These are phyloP conservation scores for Champsocephalus gunnari DNA, from an alignment of 2,797 vertebrate species.

Conservation along the genomic window DNA sequence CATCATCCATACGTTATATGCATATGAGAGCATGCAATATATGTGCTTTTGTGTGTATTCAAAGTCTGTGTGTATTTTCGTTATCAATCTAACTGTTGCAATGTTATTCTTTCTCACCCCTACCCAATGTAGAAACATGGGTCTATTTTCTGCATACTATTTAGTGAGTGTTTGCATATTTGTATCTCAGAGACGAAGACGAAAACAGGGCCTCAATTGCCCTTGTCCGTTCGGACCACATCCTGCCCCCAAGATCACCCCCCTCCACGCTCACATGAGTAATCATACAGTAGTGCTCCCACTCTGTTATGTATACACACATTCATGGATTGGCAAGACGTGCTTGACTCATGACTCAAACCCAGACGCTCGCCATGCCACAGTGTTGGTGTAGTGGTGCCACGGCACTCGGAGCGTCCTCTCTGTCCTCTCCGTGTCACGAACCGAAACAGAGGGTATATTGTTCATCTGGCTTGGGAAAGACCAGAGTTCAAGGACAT, in stretches of 20 bases:
- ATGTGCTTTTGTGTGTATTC: neutral
- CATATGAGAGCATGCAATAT: neutral
- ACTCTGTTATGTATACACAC: constrained; percentile 76
- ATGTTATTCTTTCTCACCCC: constrained; percentile 8
- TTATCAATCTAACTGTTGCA: neutral
- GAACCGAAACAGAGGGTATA: constrained; percentile 76
- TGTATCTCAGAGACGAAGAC: constrained; percentile 19
- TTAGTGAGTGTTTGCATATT: neutral
- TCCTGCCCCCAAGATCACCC: constrained; percentile 53
- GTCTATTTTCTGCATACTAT: neutral
- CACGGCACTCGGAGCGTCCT: constrained; percentile 61
- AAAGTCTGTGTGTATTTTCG: constrained; percentile 2
- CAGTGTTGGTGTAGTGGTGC: constrained; percentile 79
- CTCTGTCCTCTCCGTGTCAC: constrained; percentile 74
- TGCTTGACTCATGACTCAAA: constrained; percentile 83
- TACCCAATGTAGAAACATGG: neutral
- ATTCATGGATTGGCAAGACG: constrained; percentile 78
- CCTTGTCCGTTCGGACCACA: constrained; percentile 68
- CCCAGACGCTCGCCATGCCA: constrained; percentile 64
- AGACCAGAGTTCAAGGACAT: constrained; percentile 81
- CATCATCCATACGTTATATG: neutral
- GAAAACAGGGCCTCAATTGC: constrained; percentile 36
- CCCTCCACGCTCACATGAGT: constrained; percentile 62
- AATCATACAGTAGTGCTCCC: constrained; percentile 52
- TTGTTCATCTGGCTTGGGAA: constrained; percentile 83